Evolutionary conservation across 2,113 vertebrate species (phyloP).

Genomic region (Clarias batrachus): DNA sequence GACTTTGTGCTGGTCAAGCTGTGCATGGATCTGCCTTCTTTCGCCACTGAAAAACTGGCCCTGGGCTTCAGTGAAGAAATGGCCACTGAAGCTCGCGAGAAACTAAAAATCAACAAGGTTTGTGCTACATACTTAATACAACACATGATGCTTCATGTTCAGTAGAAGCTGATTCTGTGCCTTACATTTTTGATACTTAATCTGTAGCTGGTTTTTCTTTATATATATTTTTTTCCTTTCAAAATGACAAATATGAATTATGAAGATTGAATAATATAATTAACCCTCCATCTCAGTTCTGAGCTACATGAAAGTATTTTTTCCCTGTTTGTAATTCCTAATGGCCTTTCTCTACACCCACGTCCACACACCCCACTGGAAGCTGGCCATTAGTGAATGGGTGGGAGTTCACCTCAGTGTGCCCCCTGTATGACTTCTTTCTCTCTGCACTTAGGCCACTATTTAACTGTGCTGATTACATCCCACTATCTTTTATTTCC

Average conservation of each 20-base stretch:
- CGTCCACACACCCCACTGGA: constrained; percentile 31
- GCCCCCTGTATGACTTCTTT: constrained; percentile 48
- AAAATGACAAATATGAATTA: neutral
- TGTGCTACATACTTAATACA: neutral
- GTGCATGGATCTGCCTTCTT: constrained; percentile 85
- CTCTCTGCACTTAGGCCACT: constrained; percentile 37
- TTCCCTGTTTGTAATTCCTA: constrained; percentile 9
- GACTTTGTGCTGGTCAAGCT: constrained; percentile 94
- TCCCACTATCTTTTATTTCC: constrained; percentile 46
- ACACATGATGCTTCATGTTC: neutral
- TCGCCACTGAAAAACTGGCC: constrained; percentile 84
- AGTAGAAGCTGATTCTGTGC: neutral
- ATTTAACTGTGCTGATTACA: constrained; percentile 52
- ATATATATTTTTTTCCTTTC: neutral
- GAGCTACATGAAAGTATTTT: neutral
- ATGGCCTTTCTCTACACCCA: constrained; percentile 24
- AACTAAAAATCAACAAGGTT: constrained; percentile 99
- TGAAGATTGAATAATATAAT: constrained; percentile 11
- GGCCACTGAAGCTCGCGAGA: constrained; percentile 86
- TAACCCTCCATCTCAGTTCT: neutral
- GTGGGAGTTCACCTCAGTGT: constrained; percentile 50
- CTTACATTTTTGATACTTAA: neutral
- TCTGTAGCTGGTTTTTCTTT: neutral
- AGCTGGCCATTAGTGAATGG: constrained; percentile 38
- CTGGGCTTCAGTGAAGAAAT: constrained; percentile 91